Evolutionary conservation across 1,140 invertebrate genomes (phyloP).

Genomic region (Lepidurus apus): DNA sequence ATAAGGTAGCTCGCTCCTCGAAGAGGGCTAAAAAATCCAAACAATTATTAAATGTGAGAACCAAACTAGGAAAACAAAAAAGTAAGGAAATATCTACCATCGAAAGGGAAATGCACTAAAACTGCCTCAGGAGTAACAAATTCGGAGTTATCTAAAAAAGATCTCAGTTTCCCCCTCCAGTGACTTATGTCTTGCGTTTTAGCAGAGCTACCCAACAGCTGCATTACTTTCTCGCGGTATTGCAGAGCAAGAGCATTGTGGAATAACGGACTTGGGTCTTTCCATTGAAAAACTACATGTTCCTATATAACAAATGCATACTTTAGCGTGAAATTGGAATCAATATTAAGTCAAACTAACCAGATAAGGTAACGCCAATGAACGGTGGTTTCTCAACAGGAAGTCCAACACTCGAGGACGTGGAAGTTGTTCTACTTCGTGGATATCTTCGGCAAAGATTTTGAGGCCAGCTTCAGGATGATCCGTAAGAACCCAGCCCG

Average conservation of each 20-base stretch:
- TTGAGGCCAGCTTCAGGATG: slow-evolving; percentile 84
- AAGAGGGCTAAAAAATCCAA: slow-evolving; percentile 56
- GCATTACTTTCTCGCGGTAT: slow-evolving; percentile 64
- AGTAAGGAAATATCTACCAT: slow-evolving; percentile 28
- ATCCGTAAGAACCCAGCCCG: slow-evolving; percentile 82
- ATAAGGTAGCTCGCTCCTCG: slow-evolving; percentile 87
- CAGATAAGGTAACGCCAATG: slow-evolving; percentile 82
- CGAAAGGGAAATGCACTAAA: slow-evolving; percentile 72
- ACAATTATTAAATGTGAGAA: slow-evolving; percentile 22
- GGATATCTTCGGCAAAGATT: slow-evolving; percentile 88
- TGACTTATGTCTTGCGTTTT: slow-evolving; percentile 50
- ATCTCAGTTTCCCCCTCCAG: slow-evolving; percentile 65
- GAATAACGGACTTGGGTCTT: slow-evolving; percentile 75
- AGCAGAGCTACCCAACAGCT: slow-evolving; percentile 38
- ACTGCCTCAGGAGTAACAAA: slow-evolving; percentile 83
- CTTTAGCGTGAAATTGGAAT: background rate
- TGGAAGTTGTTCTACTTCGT: slow-evolving; percentile 82
- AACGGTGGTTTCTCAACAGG: slow-evolving; percentile 70
- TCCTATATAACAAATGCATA: slow-evolving; percentile 51
- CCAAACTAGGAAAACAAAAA: background rate
- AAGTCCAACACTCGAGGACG: slow-evolving; percentile 83
- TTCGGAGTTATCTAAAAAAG: slow-evolving; percentile 76
- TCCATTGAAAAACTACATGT: slow-evolving; percentile 84
- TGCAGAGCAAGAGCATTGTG: slow-evolving; percentile 86
- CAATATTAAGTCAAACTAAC: slow-evolving; percentile 43